phyloP scores from a whole-genome alignment of 2,113 vertebrate species.

The Ginglymostoma cirratum region DNA sequence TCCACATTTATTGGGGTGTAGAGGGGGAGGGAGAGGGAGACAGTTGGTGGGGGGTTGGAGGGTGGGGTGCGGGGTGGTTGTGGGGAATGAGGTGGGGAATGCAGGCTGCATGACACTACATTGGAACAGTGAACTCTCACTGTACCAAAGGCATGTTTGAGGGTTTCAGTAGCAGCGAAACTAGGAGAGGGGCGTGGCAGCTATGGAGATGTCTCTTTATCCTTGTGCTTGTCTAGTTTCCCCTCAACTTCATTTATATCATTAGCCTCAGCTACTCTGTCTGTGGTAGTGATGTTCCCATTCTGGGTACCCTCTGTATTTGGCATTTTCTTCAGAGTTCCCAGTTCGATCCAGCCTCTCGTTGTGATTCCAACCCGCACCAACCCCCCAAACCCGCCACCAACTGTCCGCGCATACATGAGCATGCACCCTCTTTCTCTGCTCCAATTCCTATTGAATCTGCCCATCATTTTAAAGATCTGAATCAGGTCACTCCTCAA shows the following conservation, averaged over 20 bases:
- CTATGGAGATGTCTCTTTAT: neutral
- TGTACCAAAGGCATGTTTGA: too few relatives aligned
- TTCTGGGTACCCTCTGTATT: neutral
- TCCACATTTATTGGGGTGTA: too few relatives aligned
- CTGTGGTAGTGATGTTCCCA: neutral
- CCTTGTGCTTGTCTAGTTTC: neutral
- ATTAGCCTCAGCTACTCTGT: neutral
- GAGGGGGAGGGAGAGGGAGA: too few relatives aligned
- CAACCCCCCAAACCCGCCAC: too few relatives aligned
- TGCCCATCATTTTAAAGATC: neutral
- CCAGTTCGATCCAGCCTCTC: neutral
- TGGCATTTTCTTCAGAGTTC: neutral
- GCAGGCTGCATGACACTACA: too few relatives aligned
- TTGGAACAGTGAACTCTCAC: too few relatives aligned
- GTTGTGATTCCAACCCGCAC: neutral
- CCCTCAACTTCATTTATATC: neutral
- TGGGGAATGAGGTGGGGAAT: too few relatives aligned
- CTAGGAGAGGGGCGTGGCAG: neutral
- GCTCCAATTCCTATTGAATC: too few relatives aligned
- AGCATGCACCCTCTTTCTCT: too few relatives aligned
- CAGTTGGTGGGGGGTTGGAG: too few relatives aligned
- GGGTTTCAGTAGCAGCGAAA: neutral
- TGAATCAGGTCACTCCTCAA: neutral
- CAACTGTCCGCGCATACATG: neutral
- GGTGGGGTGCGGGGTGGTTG: too few relatives aligned